phyloP scores from a whole-genome alignment of 2,113 vertebrate genomes.

The Microcebus murinus region DNA sequence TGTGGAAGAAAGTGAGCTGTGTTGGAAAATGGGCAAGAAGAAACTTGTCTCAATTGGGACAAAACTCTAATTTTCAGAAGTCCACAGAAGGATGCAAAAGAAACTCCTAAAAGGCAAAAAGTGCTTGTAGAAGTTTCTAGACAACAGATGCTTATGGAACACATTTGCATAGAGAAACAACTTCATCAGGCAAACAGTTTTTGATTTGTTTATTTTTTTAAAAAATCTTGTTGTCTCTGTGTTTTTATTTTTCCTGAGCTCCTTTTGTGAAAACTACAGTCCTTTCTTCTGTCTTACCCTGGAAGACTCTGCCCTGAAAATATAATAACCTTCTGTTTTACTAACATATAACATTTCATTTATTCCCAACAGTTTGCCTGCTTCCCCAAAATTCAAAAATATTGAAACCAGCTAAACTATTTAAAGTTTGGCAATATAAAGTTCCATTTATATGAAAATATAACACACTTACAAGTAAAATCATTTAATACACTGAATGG shows the following conservation, averaged over 20 bases:
- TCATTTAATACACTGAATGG: constrained; percentile 41
- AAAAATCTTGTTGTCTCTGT: neutral
- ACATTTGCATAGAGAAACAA: neutral
- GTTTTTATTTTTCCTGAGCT: neutral
- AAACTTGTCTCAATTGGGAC: neutral
- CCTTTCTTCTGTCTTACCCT: neutral
- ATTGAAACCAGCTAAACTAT: constrained; percentile 53
- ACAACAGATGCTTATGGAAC: neutral
- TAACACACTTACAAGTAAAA: constrained; percentile 67
- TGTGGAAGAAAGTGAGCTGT: neutral
- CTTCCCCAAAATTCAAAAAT: constrained; percentile 59
- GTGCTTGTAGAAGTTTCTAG: neutral
- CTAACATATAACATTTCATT: neutral
- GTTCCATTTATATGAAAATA: constrained; percentile 63
- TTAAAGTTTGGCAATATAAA: constrained; percentile 54
- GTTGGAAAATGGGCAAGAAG: neutral
- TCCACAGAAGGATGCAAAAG: neutral
- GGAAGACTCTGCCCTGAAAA: neutral
- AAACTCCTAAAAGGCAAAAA: neutral
- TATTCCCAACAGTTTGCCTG: constrained; percentile 51
- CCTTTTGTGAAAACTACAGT: neutral
- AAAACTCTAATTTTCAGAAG: neutral
- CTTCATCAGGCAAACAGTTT: neutral
- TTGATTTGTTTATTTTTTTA: neutral
- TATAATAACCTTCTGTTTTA: constrained; percentile 23